A percentile compares a stretch with the other conserved stretches of the same genome.
Conservation (phyloP, 2,888 invertebrate genomes). For the Tuta absoluta region DNA sequence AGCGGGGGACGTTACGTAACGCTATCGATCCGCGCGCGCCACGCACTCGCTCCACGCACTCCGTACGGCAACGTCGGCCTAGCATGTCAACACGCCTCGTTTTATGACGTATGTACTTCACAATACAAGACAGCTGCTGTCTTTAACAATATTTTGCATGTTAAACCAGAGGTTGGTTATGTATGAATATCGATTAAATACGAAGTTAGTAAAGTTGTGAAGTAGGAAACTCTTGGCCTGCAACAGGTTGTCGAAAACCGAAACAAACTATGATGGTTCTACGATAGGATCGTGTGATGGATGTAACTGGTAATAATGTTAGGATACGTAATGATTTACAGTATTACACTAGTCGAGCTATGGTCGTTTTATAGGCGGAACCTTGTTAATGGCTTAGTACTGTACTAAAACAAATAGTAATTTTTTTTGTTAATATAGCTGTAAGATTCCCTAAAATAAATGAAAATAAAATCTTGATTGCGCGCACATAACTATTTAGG, state of each 20-base stretch:
- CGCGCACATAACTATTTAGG: no score
- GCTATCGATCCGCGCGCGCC: constrained; percentile 12
- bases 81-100: neutral
- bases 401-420: no score
- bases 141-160: neutral
- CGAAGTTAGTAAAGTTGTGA: neutral
- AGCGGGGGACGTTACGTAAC: constrained; percentile 18
- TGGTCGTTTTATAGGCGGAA: no score
- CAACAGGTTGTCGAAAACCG: neutral
- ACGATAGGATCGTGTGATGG: no score
- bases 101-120: neutral
- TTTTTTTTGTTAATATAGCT: no score
- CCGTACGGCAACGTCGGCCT: neutral
- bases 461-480: no score
- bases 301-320: no score
- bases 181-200: neutral
- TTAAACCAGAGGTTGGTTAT: neutral
- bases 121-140: neutral
- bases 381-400: no score
- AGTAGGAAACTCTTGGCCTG: neutral
- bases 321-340: no score
- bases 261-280: neutral
- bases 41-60: constrained; percentile 4
- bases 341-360: no score
- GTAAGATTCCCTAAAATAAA: no score